A percentile compares a stretch with the other conserved stretches of the same genome.
Evolutionary conservation across 2,113 vertebrate species (phyloP).

Genomic region (Gasterosteus aculeatus): DNA sequence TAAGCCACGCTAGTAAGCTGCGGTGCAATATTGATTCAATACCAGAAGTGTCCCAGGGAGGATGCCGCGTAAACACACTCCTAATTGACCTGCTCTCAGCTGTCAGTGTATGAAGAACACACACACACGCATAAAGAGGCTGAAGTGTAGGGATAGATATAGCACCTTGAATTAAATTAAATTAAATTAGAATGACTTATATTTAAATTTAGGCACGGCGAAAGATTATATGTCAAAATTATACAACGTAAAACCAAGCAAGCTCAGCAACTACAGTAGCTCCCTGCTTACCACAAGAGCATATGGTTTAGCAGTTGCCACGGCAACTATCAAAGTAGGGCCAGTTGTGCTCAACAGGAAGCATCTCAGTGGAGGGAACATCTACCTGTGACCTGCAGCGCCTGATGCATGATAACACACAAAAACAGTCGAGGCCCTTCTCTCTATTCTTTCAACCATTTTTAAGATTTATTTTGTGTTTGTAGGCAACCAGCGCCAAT

Average conservation of each 20-base stretch:
- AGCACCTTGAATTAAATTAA: not conserved
- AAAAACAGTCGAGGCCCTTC: not conserved
- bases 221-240: not conserved
- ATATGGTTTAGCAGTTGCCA: conserved; percentile 66
- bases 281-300: conserved; percentile 39
- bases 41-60: conserved; percentile 60
- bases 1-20: conserved; percentile 43
- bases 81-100: conserved; percentile 62
- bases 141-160: not conserved
- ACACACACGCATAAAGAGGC: conserved; percentile 2
- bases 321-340: conserved; percentile 60
- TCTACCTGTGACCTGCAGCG: conserved; percentile 47
- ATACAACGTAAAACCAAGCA: conserved; percentile 12
- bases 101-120: conserved; percentile 12
- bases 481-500: not conserved
- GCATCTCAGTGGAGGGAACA: conserved; percentile 32
- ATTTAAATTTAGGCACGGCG: not conserved
- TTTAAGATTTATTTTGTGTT: not conserved
- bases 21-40: conserved; percentile 64
- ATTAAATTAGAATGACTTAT: not conserved
- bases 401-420: conserved; percentile 28
- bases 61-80: conserved; percentile 60
- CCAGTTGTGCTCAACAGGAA: conserved; percentile 26
- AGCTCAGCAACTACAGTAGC: conserved; percentile 17
- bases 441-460: not conserved